Evolutionary conservation across 64 coral and sea anemone species (phyloP).

Genomic region (Dendronephthya gigantea): DNA sequence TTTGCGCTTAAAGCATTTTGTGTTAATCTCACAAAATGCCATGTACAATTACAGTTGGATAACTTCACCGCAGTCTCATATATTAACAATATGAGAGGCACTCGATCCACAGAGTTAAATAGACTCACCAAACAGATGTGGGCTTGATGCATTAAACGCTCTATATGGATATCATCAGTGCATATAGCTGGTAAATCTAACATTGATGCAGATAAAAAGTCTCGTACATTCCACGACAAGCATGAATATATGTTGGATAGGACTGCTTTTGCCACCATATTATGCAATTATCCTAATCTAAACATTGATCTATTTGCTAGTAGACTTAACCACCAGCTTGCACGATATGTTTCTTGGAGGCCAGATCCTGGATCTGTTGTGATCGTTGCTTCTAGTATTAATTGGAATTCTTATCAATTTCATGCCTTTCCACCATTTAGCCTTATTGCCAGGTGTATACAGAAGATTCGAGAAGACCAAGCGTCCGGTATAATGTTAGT

Average conservation of each 20-base stretch:
- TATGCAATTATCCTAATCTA: neutral
- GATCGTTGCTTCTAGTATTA: neutral
- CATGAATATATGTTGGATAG: neutral
- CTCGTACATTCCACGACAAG: neutral
- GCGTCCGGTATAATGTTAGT: neutral
- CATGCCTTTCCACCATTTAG: conserved; percentile 52
- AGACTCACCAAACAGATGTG: neutral
- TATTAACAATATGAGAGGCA: neutral
- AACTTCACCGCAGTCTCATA: neutral
- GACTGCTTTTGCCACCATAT: neutral
- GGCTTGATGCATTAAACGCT: neutral
- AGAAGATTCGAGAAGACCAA: neutral
- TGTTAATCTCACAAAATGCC: neutral
- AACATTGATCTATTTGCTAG: neutral
- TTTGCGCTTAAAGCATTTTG: neutral
- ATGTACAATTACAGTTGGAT: neutral
- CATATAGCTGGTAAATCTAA: neutral
- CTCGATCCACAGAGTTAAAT: neutral
- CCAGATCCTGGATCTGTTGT: neutral
- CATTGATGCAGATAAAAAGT: neutral
- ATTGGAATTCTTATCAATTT: neutral
- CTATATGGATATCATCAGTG: neutral
- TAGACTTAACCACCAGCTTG: neutral
- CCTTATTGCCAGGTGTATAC: conserved; percentile 14
- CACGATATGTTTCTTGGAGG: too few species aligned